These are phyloP conservation scores for Sebastes taczanowskii DNA, from an alignment of 2,797 vertebrate genomes.

Conservation along the genomic window DNA sequence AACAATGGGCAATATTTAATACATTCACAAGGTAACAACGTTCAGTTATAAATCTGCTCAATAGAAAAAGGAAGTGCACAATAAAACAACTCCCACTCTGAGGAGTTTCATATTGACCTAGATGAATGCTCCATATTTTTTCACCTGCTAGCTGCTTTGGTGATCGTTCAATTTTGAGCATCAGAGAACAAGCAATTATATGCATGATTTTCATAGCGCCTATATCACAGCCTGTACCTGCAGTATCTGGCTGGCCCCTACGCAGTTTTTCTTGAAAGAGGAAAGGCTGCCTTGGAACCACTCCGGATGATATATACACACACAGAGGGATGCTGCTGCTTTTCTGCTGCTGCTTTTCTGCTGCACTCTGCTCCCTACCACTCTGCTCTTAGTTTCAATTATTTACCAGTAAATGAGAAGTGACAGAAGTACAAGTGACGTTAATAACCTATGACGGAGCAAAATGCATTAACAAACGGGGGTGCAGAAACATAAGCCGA, in stretches of 20 bases:
- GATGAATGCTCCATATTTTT: conserved; percentile 37
- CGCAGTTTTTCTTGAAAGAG: conserved; percentile 23
- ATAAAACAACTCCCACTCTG: conserved; percentile 19
- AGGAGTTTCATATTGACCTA: conserved; percentile 50
- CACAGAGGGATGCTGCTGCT: conserved; percentile 8
- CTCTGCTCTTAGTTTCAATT: conserved; percentile 71
- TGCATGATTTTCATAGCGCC: conserved; percentile 5
- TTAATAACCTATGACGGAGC: conserved; percentile 63
- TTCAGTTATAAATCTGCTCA: conserved; percentile 15
- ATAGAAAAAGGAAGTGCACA: conserved; percentile 42
- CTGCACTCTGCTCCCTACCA: conserved; percentile 44
- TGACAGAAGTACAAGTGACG: conserved; percentile 65
- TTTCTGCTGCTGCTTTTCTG: conserved; percentile 33
- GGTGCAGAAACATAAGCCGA: conserved; percentile 18
- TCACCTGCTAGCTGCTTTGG: conserved; percentile 15
- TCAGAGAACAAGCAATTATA: conserved; percentile 35
- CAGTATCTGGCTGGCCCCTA: conserved; percentile 9
- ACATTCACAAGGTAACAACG: conserved; percentile 27
- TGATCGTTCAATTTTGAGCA: conserved; percentile 16
- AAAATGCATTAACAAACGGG: conserved; percentile 52
- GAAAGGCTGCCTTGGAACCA: conserved; percentile 3
- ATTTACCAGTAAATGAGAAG: conserved; percentile 73
- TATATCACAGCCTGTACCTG: conserved; percentile 7
- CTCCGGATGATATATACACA: conserved; percentile 4
- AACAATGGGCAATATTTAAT: conserved; percentile 37